Conservation (phyloP, 2,888 invertebrate genomes). For the Lasioglossum marginatum region DNA sequence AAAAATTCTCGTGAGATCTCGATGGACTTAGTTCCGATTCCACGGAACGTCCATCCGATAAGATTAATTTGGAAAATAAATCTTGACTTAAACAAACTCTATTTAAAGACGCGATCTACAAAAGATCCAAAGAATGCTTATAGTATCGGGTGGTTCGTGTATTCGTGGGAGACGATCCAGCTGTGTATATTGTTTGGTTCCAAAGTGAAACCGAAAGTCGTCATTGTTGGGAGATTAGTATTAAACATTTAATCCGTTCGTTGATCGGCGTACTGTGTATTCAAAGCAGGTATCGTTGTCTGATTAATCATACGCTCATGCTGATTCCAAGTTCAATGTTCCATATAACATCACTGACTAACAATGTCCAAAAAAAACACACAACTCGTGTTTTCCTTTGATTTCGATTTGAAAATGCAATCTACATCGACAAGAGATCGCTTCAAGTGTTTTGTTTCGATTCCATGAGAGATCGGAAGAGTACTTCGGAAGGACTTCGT, state of each 20-base stretch:
- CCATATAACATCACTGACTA: not conserved
- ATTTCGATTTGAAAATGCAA: not conserved
- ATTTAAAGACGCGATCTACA: not conserved
- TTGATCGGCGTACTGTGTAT: not conserved
- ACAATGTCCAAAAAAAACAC: no score
- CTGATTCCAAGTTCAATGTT: not conserved
- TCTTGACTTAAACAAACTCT: not conserved
- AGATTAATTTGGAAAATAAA: not conserved
- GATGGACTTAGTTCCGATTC: not conserved
- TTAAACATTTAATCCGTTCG: not conserved
- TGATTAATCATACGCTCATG: not conserved
- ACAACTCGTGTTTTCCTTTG: not conserved
- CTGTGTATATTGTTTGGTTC: not conserved
- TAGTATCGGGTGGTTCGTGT: constrained; percentile 1
- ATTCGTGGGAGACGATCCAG: not conserved
- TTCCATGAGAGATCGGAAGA: not conserved
- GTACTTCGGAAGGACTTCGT: not conserved
- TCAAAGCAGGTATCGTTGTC: not conserved
- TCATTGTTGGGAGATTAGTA: not conserved
- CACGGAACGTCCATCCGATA: not conserved
- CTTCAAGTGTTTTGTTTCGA: not conserved
- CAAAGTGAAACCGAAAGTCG: not conserved
- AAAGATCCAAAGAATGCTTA: not conserved
- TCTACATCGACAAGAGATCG: not conserved
- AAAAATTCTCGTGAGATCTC: not conserved